These are phyloP conservation scores for Labeo calbasu DNA, from an alignment of 2,797 vertebrate genomes.

Conservation along the genomic window DNA sequence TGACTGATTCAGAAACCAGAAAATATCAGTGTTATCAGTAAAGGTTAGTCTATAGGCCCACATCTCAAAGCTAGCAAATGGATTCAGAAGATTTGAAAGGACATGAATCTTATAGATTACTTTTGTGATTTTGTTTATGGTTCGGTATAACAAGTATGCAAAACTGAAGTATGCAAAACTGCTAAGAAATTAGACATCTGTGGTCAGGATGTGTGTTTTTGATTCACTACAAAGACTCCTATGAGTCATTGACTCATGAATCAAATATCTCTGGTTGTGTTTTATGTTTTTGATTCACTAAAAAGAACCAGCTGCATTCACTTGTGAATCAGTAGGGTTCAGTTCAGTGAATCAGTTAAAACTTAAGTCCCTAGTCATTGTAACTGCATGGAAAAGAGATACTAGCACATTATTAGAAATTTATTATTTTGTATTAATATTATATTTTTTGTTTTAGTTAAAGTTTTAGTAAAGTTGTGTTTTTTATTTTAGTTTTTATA, in stretches of 20 bases:
- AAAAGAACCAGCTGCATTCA: neutral
- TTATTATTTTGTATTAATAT: too few relatives aligned
- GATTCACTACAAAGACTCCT: neutral
- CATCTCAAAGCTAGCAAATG: neutral
- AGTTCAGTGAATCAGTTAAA: neutral
- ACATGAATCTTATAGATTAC: neutral
- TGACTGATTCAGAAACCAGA: neutral
- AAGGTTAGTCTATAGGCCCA: neutral
- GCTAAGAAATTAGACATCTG: neutral
- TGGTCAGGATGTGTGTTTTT: too few relatives aligned
- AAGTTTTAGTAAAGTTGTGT: too few relatives aligned
- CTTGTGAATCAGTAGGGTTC: neutral
- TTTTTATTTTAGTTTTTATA: too few relatives aligned
- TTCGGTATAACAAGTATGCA: too few relatives aligned
- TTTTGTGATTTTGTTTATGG: neutral
- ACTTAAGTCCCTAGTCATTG: neutral
- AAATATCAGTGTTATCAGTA: neutral
- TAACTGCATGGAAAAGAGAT: neutral
- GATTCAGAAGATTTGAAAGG: neutral
- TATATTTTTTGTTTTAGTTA: too few relatives aligned
- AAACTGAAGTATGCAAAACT: neutral
- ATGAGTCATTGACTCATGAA: neutral
- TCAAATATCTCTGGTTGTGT: neutral
- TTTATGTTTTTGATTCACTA: neutral
- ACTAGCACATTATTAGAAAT: neutral